Evolutionary conservation across 2,888 invertebrate species (phyloP), one percentile per base, ranked within the genome.

Genomic region (Xylota segnis): DNA sequence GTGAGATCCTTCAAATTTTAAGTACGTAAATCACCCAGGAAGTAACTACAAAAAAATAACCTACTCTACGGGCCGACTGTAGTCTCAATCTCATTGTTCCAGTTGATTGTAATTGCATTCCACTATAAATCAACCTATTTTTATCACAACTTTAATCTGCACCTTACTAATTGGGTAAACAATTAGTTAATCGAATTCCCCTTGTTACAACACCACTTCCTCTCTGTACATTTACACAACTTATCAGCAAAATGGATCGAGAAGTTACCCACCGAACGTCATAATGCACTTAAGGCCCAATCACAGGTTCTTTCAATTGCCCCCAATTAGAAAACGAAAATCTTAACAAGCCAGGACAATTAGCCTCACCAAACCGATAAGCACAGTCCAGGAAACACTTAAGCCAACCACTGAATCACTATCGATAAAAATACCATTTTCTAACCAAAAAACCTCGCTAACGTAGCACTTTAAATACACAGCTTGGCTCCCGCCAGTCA

Each of bases 251-350:
- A 47, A 81, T 45, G 27, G 37, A 54, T 75, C 40, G 47, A 47
- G 47, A 47, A 61, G 52, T 18, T 58, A 29, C 45, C 63, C 23
- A 58, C 32, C 14, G 40, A 74, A 82, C 40, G 70, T 76, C 76
- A 76, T 54, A 72, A 18, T 83, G 50, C 70, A 82, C 82, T 77
- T 77, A 71, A 72, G 23, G n/a, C 29, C 50, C 61, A 81, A 54
- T 61, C 81, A 47, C 34, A 45, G 16, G 23, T 58, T 76, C 76
- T 70, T 50, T 16, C 63, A 16, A 65, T 9, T 58, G 40, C 29
- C 32, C 32, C 14, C 29, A 58, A n/a, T 56, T 52, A 12, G 14
- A 66, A 34, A n/a, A n/a, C n/a, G n/a, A n/a, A 23, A n/a, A n/a
- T 12, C 18, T 32, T 58, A 23, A 16, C 34, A 12, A 50, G 23